A percentile compares a stretch with the other conserved stretches of the same genome.
Evolutionary conservation across 2,797 vertebrate genomes (phyloP).

Genomic region (Synanceia verrucosa): DNA sequence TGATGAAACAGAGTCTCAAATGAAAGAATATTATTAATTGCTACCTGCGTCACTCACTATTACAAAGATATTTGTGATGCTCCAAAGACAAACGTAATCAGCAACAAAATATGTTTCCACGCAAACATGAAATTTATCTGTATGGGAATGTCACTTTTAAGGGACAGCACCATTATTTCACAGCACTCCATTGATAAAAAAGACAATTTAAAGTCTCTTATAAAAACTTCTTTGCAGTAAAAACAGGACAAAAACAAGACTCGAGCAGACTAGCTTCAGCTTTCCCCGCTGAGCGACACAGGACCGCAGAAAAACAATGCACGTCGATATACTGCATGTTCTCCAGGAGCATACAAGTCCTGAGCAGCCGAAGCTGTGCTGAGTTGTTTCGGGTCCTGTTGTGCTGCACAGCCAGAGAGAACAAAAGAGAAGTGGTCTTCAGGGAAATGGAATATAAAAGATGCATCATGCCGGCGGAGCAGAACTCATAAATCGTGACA

Average conservation of each 20-base stretch:
- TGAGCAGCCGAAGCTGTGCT: conserved; percentile 44
- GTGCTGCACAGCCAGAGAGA: conserved; percentile 45
- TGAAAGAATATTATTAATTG: too few species aligned
- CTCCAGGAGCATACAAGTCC: conserved; percentile 45
- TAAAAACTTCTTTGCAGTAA: conserved; percentile 25
- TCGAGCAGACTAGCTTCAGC: conserved; percentile 18
- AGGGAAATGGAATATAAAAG: conserved; percentile 73
- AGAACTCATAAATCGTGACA: conserved; percentile 75
- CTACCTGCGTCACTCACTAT: too few species aligned
- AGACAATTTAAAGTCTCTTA: too few species aligned
- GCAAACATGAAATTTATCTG: too few species aligned
- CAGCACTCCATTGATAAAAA: too few species aligned
- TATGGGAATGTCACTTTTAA: too few species aligned
- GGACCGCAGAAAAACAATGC: conserved; percentile 48
- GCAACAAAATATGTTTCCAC: too few species aligned
- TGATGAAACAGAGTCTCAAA: too few species aligned
- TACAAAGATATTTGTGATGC: too few species aligned
- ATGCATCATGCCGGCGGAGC: conserved; percentile 73
- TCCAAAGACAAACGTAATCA: too few species aligned
- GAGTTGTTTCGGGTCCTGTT: conserved; percentile 52
- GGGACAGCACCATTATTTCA: too few species aligned
- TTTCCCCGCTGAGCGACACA: conserved; percentile 39
- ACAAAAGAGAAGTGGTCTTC: conserved; percentile 65
- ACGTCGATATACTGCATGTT: conserved; percentile 33
- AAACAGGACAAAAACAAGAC: conserved; percentile 24